Evolutionary conservation across 2,113 vertebrate species (phyloP).

Genomic region (Channa maculata): DNA sequence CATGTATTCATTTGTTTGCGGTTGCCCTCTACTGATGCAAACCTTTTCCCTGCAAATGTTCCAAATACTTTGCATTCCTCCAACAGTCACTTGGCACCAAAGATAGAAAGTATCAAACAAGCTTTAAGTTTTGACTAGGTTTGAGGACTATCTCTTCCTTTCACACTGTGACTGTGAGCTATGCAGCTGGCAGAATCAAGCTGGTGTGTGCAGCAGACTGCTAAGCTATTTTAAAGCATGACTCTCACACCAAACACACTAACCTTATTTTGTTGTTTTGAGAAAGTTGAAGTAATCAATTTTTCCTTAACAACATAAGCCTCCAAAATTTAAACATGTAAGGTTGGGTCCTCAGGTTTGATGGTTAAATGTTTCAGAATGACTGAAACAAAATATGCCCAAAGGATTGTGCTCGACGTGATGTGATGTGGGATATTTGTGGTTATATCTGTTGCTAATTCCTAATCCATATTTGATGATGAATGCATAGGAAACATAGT

Average conservation of each 20-base stretch:
- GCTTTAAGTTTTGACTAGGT: constrained; percentile 10
- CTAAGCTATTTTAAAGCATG: constrained; percentile 9
- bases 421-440: not conserved
- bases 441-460: not conserved
- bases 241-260: constrained; percentile 3
- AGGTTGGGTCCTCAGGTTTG: not conserved
- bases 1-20: not conserved
- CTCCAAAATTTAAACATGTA: not conserved
- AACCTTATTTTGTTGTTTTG: constrained; percentile 20
- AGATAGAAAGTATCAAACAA: constrained; percentile 20
- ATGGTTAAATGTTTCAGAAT: not conserved
- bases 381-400: not conserved
- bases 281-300: constrained; percentile 1
- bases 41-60: not conserved
- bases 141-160: constrained; percentile 19
- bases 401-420: too few species aligned
- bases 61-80: not conserved
- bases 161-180: constrained; percentile 18
- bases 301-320: not conserved
- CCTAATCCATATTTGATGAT: not conserved
- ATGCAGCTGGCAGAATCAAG: constrained; percentile 15
- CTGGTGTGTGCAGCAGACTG: not conserved
- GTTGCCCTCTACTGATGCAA: not conserved
- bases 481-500: not conserved
- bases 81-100: not conserved